Base-by-base conservation (phyloP, 1,140 invertebrate species). In the Camponotus pennsylvanicus region DNA sequence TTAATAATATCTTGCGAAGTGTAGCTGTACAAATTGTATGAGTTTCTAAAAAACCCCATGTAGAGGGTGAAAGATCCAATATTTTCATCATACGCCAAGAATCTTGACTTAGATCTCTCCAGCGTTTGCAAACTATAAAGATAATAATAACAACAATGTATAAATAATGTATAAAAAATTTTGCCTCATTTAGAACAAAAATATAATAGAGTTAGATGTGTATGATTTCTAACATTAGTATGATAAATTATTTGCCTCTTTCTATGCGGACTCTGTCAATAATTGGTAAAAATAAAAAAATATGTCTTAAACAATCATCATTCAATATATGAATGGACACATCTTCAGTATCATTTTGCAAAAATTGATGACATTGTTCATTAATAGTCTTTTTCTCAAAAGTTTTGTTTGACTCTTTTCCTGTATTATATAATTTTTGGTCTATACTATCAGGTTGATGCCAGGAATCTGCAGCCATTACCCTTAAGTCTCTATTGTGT, bases 361-460 rank as follows among this genome's bases (percentile, higher is more conserved):
- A n/a, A 34, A 84, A 89, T 40, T 91, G 85, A 15, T 86, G 52
- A 61, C 15, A 49, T 52, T 73, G 49, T 57, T 88, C 89, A 32
- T 75, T 77, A 2, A 11, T 42, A 1, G 8, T 34, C 21, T 57
- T 37, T 76, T 55, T 88, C n/a, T 84, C 49, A 2, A 27, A 61
- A 40, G 2, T 32, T 49, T 77, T 80, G 3, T 45, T 71, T 18
- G 49, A 27, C 11, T 73, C 79, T 77, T 85, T 92, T 52, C 52
- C 42, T 49, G 45, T 40, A 66, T 76, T 92, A 79, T 92, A 92
- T 67, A 88, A 90, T 89, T 89, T 91, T 88, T 92, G 91, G 80
- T 94, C 92, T 61, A 93, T 86, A 61, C 87, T 94, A 45, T 95
- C 94, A 13, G 94, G 94, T 82, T 95, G 95, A 88, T 95, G 94